Conservation (phyloP, 92 coral and sea anemone species). For the Porites divaricata region DNA sequence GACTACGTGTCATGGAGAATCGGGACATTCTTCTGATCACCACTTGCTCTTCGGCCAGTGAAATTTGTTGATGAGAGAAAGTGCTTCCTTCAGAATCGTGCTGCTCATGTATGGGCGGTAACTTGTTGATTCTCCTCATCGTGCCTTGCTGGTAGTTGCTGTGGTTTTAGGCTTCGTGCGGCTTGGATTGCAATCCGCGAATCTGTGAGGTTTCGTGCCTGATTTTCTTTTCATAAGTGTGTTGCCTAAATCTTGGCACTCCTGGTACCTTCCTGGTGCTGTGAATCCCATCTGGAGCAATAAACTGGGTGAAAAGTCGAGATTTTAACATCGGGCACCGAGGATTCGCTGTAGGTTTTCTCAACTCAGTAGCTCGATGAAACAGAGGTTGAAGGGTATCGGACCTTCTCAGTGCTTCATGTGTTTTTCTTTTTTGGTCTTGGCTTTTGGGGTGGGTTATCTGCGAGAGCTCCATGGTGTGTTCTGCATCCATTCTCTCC, state of each 20-base stretch:
- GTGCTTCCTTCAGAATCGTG: background rate
- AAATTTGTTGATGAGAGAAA: no score
- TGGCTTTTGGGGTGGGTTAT: background rate
- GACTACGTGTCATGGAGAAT: background rate
- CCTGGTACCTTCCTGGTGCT: background rate
- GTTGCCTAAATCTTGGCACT: background rate
- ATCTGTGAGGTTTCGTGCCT: background rate
- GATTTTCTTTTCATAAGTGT: background rate
- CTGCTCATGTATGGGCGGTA: background rate
- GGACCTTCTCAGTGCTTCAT: background rate
- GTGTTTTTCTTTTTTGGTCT: background rate
- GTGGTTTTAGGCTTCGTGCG: background rate
- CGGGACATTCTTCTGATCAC: background rate
- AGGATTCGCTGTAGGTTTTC: background rate
- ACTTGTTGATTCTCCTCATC: no score
- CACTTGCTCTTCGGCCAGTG: background rate
- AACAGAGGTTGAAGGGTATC: background rate
- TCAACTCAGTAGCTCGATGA: background rate
- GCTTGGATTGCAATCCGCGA: background rate
- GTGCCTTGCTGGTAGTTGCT: background rate
- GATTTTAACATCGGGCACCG: background rate
- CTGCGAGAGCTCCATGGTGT: background rate
- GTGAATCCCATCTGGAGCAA: no score
- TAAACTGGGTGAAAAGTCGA: background rate
- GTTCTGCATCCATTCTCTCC: background rate